Conservation (phyloP, 2,888 invertebrate genomes). For the Deilephila elpenor region DNA sequence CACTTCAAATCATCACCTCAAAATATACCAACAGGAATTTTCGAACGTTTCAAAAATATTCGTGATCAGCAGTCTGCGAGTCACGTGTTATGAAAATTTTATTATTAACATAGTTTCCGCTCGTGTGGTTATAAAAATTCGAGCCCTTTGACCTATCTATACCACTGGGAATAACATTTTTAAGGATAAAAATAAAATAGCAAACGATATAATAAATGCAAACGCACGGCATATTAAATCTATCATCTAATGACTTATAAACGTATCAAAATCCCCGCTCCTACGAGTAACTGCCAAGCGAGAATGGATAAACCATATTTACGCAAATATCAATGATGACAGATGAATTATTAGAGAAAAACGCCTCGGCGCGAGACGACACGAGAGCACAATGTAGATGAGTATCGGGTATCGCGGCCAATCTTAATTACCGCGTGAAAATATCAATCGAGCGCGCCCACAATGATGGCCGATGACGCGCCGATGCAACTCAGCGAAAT, state of each 20-base stretch:
- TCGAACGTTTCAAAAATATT: too few species aligned
- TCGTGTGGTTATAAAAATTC: too few species aligned
- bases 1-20: too few species aligned
- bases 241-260: background rate
- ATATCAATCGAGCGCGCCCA: slow-evolving; percentile 77
- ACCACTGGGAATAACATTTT: too few species aligned
- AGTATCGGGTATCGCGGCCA: slow-evolving; percentile 62
- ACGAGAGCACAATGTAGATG: slow-evolving; percentile 24
- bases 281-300: background rate
- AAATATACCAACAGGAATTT: too few species aligned
- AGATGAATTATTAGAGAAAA: slow-evolving; percentile 73
- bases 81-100: too few species aligned
- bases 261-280: background rate
- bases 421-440: slow-evolving; percentile 81
- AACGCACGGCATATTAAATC: too few species aligned
- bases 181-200: too few species aligned
- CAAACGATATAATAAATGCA: too few species aligned
- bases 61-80: too few species aligned
- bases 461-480: slow-evolving; percentile 69
- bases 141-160: too few species aligned
- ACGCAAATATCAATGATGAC: slow-evolving; percentile 73
- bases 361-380: slow-evolving; percentile 62
- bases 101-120: too few species aligned
- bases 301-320: slow-evolving; percentile 75
- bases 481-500: background rate